A percentile compares a stretch with the other conserved stretches of the same genome.
Evolutionary conservation across 2,888 invertebrate genomes (phyloP).

Genomic region (Heliconius sara): DNA sequence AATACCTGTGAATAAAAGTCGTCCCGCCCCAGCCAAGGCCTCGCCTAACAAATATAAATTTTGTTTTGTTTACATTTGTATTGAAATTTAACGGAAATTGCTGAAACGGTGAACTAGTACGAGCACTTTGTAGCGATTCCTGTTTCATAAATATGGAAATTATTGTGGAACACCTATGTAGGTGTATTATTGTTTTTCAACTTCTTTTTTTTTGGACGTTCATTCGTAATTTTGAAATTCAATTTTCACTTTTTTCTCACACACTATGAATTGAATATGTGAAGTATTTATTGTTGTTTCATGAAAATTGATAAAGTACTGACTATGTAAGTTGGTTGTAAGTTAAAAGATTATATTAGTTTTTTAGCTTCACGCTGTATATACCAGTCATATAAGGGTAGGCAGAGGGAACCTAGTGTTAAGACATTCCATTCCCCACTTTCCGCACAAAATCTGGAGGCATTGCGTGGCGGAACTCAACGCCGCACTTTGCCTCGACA

Average conservation of each 20-base stretch:
- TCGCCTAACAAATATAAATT: constrained; percentile 31
- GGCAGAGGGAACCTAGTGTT: neutral
- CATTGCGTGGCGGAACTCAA: neutral
- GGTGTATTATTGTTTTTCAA: neutral
- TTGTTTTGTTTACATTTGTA: constrained; percentile 37
- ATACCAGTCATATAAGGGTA: neutral
- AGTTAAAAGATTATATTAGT: too few species aligned
- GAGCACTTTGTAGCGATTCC: constrained; percentile 10
- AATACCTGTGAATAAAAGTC: neutral
- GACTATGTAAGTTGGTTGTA: neutral
- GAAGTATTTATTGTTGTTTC: neutral
- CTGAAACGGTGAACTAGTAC: constrained; percentile 30
- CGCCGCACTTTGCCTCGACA: neutral
- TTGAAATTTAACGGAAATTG: constrained; percentile 40
- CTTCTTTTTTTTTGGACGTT: neutral
- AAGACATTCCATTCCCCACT: neutral
- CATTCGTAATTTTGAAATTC: neutral
- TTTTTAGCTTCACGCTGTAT: too few species aligned
- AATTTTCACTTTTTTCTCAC: neutral
- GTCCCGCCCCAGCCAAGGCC: neutral
- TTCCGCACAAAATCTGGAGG: neutral
- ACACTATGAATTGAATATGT: neutral
- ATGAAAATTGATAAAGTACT: neutral
- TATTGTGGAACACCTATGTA: neutral
- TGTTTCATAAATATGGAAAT: constrained; percentile 26